phyloP scores from a whole-genome alignment of 1,140 invertebrate genomes.

The Gonioctena quinquepunctata region DNA sequence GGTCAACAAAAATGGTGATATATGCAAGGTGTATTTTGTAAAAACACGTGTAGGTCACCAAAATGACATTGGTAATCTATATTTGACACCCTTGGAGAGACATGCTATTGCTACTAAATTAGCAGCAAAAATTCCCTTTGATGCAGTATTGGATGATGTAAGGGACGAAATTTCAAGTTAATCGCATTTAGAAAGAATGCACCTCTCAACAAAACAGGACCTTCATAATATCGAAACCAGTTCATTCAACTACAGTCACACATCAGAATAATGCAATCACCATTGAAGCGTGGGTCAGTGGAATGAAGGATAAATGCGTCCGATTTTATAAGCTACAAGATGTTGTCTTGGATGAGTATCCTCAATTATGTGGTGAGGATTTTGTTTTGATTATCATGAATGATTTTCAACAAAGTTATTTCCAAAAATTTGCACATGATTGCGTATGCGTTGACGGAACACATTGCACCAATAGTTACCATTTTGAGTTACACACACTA shows the following conservation, averaged over 20 bases:
- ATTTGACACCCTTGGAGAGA: conserved; percentile 16
- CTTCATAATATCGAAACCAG: conserved; percentile 23
- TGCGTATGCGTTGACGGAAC: conserved; percentile 30
- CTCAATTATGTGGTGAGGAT: conserved; percentile 8
- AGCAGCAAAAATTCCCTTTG: conserved; percentile 28
- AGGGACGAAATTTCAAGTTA: conserved; percentile 2
- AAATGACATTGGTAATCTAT: conserved; percentile 27
- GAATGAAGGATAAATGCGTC: conserved; percentile 1
- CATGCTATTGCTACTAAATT: conserved; percentile 28
- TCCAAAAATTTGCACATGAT: not conserved
- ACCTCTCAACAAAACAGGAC: conserved; percentile 28
- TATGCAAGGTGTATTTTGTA: conserved; percentile 9
- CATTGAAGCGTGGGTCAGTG: conserved; percentile 16
- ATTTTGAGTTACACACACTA: conserved; percentile 22
- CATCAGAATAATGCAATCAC: conserved; percentile 16
- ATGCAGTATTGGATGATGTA: conserved; percentile 26
- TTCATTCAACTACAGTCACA: conserved; percentile 17
- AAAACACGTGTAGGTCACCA: conserved; percentile 30
- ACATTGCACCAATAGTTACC: conserved; percentile 16
- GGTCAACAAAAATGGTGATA: not conserved
- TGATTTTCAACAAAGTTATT: not conserved
- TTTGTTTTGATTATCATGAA: conserved; percentile 30
- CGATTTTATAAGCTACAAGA: conserved; percentile 22
- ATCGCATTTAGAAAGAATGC: conserved; percentile 20
- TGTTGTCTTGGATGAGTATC: not conserved